Evolutionary conservation across 2,888 invertebrate species (phyloP).

Genomic region (Meteorus colon): DNA sequence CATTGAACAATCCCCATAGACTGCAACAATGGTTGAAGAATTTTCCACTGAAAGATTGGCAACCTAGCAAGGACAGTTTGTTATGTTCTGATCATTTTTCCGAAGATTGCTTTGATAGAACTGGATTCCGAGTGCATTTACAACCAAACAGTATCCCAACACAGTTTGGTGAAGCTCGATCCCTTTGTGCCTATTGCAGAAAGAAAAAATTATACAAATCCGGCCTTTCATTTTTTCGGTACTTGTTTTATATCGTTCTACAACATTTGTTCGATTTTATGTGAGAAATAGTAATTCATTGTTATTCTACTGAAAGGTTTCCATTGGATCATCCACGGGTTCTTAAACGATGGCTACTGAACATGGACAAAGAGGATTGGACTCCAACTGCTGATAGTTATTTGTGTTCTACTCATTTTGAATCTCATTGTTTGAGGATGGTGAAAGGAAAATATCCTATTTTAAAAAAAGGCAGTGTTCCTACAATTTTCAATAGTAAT

Average conservation of each 20-base stretch:
- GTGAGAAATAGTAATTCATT: not conserved
- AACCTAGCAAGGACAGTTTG: not conserved
- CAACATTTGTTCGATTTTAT: not conserved
- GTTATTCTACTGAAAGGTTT: not conserved
- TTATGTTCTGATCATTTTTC: slow-evolving; percentile 12
- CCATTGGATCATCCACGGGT: not conserved
- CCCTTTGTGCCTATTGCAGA: slow-evolving; percentile 1
- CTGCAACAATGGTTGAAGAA: slow-evolving; percentile 7
- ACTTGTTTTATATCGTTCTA: not conserved
- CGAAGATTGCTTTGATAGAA: slow-evolving; percentile 6
- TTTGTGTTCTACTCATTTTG: slow-evolving; percentile 15
- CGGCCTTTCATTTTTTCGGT: not conserved
- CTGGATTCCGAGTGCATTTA: slow-evolving; percentile 2
- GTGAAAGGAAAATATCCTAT: not conserved
- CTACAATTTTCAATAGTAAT: not conserved
- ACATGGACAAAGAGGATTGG: slow-evolving; percentile 14
- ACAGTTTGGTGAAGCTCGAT: not conserved
- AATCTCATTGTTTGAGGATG: not conserved
- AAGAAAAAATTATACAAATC: slow-evolving; percentile 6
- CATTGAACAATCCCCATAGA: slow-evolving; percentile 1
- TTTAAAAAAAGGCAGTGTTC: slow-evolving; percentile 7
- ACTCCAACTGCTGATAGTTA: not conserved
- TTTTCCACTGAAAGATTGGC: slow-evolving; percentile 9
- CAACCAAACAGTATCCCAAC: slow-evolving; percentile 3
- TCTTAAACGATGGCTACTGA: slow-evolving; percentile 3